Percentiles rank a stretch among this genome's conserved stretches.
phyloP scores from a whole-genome alignment of 2,888 invertebrate genomes.

The Drosophila histrio region DNA sequence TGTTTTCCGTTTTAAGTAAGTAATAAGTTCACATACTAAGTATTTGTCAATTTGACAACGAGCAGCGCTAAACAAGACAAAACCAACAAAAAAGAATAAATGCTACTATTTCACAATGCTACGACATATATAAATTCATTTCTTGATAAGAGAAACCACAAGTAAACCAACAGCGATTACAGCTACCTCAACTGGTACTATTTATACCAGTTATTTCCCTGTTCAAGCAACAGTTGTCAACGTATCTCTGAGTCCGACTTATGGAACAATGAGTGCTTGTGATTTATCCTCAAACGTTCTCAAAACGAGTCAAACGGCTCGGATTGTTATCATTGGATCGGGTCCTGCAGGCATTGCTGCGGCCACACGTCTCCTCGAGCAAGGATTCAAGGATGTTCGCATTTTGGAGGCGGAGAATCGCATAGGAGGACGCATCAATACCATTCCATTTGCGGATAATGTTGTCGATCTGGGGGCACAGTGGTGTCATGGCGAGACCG shows the following conservation, averaged over 20 bases:
- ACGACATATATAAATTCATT: neutral
- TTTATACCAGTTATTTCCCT: neutral
- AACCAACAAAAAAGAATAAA: neutral
- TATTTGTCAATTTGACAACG: no score
- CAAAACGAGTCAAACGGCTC: constrained; percentile 56
- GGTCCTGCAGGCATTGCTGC: constrained; percentile 84
- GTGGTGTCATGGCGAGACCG: constrained; percentile 88
- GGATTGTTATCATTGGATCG: constrained; percentile 82
- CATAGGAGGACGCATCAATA: constrained; percentile 87
- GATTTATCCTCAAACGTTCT: neutral
- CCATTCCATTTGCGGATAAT: constrained; percentile 85
- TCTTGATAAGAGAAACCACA: constrained; percentile 35
- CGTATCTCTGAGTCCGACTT: neutral
- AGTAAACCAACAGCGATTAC: neutral
- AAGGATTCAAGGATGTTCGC: constrained; percentile 84
- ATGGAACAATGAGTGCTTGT: constrained; percentile 29
- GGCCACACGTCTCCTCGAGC: constrained; percentile 82
- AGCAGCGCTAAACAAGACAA: no score
- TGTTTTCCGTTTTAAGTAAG: neutral
- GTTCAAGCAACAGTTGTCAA: constrained; percentile 1
- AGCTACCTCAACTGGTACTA: constrained; percentile 12
- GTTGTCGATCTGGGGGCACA: constrained; percentile 90
- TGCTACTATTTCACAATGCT: neutral
- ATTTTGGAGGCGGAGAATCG: constrained; percentile 87
- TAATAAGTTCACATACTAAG: no score